Conservation (phyloP, 1,140 invertebrate species). For the Listronotus oregonensis region DNA sequence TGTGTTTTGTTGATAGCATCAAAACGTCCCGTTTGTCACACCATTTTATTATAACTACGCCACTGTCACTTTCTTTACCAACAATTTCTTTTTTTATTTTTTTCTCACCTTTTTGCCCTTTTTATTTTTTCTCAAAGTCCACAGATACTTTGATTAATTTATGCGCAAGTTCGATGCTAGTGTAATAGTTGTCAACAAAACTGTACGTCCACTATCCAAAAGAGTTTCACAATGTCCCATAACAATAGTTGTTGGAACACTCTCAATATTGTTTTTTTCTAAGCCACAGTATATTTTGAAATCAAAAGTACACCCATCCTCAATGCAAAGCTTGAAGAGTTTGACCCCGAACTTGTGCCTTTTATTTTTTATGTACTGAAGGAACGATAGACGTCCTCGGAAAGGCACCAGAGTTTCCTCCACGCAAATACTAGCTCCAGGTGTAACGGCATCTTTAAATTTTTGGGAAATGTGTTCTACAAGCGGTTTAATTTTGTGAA, state of each 20-base stretch:
- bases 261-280: conserved; percentile 13
- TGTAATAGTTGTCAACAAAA: conserved; percentile 24
- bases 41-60: conserved; percentile 56
- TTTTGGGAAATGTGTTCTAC: neutral
- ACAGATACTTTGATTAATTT: conserved; percentile 53
- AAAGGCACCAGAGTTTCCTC: conserved; percentile 52
- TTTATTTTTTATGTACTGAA: conserved; percentile 36
- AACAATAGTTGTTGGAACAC: conserved; percentile 16
- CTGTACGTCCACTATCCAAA: conserved; percentile 25
- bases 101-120: conserved; percentile 53
- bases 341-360: conserved; percentile 46
- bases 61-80: conserved; percentile 49
- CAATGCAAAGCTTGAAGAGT: conserved; percentile 51
- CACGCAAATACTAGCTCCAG: conserved; percentile 32
- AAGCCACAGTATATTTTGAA: conserved; percentile 49
- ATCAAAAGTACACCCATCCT: conserved; percentile 49
- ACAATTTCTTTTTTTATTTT: conserved; percentile 52
- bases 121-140: conserved; percentile 54
- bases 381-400: conserved; percentile 35
- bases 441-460: conserved; percentile 2
- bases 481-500: conserved; percentile 1
- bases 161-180: conserved; percentile 47
- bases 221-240: conserved; percentile 19
- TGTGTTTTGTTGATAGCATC: conserved; percentile 54
- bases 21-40: conserved; percentile 56